A percentile compares a stretch with the other conserved stretches of the same genome.
These are phyloP conservation scores for Chloroceryle aenea DNA, from an alignment of 2,113 vertebrate genomes.

Conservation along the genomic window DNA sequence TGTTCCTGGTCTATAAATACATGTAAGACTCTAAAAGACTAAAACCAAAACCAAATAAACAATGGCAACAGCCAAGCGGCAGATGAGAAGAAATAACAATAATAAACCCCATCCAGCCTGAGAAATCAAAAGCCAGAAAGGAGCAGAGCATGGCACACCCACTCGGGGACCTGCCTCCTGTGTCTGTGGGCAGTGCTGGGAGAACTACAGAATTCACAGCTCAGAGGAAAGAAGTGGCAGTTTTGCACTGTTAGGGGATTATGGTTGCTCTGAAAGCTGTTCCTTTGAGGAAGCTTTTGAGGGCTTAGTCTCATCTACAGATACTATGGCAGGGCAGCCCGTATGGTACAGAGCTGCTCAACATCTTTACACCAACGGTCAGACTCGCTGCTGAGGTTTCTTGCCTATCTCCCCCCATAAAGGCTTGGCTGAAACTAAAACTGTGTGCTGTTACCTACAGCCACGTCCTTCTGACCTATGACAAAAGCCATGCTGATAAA, in stretches of 20 bases:
- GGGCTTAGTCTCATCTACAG: not conserved
- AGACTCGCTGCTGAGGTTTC: not conserved
- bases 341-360: fast-evolving
- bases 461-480: not conserved
- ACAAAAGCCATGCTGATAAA: not conserved
- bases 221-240: no score
- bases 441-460: not conserved
- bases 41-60: not conserved
- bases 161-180: not conserved
- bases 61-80: fast-evolving
- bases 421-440: not conserved
- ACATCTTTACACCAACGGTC: fast-evolving
- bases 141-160: not conserved
- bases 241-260: not conserved
- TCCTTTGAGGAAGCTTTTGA: not conserved
- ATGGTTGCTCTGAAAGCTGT: not conserved
- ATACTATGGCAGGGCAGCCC: not conserved
- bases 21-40: not conserved
- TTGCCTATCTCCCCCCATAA: not conserved
- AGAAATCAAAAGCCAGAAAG: not conserved
- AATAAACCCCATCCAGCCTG: fast-evolving
- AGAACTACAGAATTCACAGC: not conserved
- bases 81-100: not conserved
- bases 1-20: not conserved
- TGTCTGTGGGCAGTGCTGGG: fast-evolving